Evolutionary conservation across 2,797 vertebrate species (phyloP).

Genomic region (Cyprinodon diabolis): DNA sequence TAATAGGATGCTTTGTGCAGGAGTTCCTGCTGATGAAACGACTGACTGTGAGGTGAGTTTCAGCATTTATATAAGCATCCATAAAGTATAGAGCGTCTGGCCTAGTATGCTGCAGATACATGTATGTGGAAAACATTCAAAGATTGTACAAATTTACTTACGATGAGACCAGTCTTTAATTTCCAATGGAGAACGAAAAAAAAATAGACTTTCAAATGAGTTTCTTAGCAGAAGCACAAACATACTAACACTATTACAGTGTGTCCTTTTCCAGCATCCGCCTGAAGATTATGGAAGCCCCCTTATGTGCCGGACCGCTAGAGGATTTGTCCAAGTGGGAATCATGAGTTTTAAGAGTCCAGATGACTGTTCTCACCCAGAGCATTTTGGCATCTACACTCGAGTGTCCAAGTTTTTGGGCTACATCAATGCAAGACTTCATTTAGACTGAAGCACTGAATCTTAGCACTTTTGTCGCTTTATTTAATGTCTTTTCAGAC

Average conservation of each 20-base stretch:
- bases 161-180: no score
- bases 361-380: conserved; percentile 21
- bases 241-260: conserved; percentile 35
- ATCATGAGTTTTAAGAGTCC: conserved; percentile 72
- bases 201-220: no score
- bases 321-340: conserved; percentile 64
- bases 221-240: no score
- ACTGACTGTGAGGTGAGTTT: conserved; percentile 48
- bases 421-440: conserved; percentile 23
- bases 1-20: conserved; percentile 43
- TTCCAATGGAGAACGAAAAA: no score
- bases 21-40: neutral
- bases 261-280: no score
- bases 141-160: neutral
- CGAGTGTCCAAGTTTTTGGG: conserved; percentile 17
- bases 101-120: no score
- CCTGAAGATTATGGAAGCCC: conserved; percentile 77
- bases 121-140: neutral
- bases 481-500: no score
- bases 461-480: no score
- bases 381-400: conserved; percentile 28
- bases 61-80: neutral
- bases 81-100: no score
- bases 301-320: conserved; percentile 60
- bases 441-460: no score